Evolutionary conservation across 1,140 invertebrate species (phyloP), one percentile per base, ranked within the genome.

Genomic region (Pollicipes pollicipes): DNA sequence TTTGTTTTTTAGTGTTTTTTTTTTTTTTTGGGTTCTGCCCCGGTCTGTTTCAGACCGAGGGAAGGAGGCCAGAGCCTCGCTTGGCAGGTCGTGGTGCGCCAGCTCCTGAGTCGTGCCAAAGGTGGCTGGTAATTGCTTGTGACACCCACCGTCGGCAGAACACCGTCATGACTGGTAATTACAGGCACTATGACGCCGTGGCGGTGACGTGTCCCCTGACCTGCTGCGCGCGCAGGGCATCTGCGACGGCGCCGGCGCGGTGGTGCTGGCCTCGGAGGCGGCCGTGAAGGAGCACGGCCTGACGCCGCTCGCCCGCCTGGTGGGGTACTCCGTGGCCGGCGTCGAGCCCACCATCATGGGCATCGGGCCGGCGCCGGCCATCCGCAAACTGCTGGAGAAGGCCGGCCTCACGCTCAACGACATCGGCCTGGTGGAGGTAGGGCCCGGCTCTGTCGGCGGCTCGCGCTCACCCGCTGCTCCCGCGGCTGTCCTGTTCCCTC

Each of bases 341-440:
- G 90, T 91, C 30, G 90, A 93, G 37, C 91, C 92, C 13, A 86
- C 84, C 74, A 90, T 96, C 73, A 86, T 86, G 84, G 85, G 87
- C 28, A 95, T 98, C 79, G 96, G 94, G 1, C 94, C 94, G 66
- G 92, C 90, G 3, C 90, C 93, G 2, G 93, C 96, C 26, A 97
- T 98, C 70, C 85, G 88, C 74, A 87, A 88, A 76, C 80, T 97
- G 13, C 82, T 93, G 0, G 85, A 85, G 76, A 80, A 82, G 16
- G 84, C 88, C 24, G 88, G 89, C 68, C 85, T 91, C 76, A 85
- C 85, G 66, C 76, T 98, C 10, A 83, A 90, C 72, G 88, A 98
- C 76, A 88, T 99, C 74, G 95, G 97, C 79, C 80, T 98, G 30
- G 81, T 98, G 77, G 96, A 99, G 83, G 94, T 97, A 82, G 77